Conservation (phyloP, 2,113 vertebrate genomes). For the Hyperopisus bebe region DNA sequence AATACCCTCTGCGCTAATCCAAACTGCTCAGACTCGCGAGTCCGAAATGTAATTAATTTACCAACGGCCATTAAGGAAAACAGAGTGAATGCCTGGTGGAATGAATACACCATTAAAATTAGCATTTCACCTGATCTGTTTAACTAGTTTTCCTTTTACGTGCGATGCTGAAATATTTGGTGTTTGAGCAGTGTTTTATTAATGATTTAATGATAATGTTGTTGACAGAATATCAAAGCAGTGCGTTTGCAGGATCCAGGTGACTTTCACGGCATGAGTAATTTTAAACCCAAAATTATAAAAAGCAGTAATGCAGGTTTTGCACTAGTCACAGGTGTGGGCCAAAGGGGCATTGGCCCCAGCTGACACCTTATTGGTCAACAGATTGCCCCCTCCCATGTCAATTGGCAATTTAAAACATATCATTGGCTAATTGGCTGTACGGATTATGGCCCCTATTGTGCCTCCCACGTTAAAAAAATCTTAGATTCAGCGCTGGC, state of each 20-base stretch:
- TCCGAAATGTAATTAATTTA: constrained; percentile 6
- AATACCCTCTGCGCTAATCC: not conserved
- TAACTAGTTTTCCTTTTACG: not conserved
- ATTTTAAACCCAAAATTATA: not conserved
- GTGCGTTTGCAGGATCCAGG: not conserved
- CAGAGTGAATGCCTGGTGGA: not conserved
- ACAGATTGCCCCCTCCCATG: not conserved
- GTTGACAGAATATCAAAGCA: not conserved
- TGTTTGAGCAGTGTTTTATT: not conserved
- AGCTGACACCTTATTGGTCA: not conserved
- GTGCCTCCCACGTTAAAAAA: not conserved
- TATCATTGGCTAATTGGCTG: not conserved
- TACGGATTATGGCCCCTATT: not conserved
- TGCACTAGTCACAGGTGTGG: not conserved
- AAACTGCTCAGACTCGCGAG: not conserved
- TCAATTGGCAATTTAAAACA: not conserved
- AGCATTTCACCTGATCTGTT: not conserved
- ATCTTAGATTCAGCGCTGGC: not conserved
- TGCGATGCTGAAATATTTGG: not conserved
- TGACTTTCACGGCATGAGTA: not conserved
- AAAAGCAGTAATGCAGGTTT: not conserved
- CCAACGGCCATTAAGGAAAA: not conserved
- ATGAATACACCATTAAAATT: not conserved
- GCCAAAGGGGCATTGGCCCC: not conserved
- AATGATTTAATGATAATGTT: not conserved